Base-by-base conservation (phyloP, 2,113 vertebrate species). In the Corydoras maculifer region DNA sequence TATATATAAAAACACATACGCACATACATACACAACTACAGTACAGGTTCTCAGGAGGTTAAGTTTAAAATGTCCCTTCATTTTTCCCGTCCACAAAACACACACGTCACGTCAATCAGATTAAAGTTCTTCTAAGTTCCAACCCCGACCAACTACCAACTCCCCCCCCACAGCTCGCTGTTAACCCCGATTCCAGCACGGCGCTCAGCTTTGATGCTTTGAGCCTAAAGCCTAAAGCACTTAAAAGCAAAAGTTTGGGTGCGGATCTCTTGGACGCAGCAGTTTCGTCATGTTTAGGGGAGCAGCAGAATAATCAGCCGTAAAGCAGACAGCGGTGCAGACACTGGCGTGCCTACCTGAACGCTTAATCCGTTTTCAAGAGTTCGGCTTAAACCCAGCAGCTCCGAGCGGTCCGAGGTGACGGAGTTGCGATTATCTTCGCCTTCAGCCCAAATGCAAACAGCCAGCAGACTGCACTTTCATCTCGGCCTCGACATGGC, bases 261-360 rank as follows among this genome's bases (percentile, higher is more conserved):
- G 50, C 43, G 71, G 43, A 18, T 13, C 31, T 8, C 62, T 58
- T 65, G 58, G 55, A 48, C 50, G 48, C 9, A 12, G 72, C 51
- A 62, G 53, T 74, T 74, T 62, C 50, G 55, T 18, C 49, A 10
- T 54, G 15, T 67, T 67, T 58, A 9, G 5, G 13, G 43, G 15
- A 5, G 8, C 4, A 30, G 0, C 9, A 25, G 57, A 75, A 70
- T 65, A 75, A 75, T 75, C 74, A 66, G 53, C 32, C 9, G 12
- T 70, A 61, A 71, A 75, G 65, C 68, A 75, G 67, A 75, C 70
- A 57, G 61, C 32, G 13, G 48, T 18, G 57, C 68, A 49, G 55
- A 61, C 50, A 55, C 64, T 61, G 66, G 58, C 65, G 61, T 62
- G 74, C 61, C 68, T 66, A 75, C 74, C 74, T 62, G 61, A 70